Percentiles rank a stretch among this genome's conserved stretches.
Evolutionary conservation across 2,888 invertebrate genomes (phyloP).

Genomic region (Hirtodrosophila trivittata): DNA sequence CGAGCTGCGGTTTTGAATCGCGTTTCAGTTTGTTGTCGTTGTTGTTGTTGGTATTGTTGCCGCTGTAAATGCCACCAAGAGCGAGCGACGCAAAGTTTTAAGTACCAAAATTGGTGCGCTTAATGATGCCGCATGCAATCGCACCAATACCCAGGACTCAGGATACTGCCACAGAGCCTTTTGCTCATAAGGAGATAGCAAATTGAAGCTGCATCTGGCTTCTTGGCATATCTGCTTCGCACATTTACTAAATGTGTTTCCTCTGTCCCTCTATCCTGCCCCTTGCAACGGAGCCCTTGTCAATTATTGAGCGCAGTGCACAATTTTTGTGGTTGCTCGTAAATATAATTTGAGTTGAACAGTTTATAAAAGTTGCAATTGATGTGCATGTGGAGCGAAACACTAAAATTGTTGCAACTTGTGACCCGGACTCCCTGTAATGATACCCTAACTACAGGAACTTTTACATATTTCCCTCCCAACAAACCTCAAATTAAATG

Average conservation of each 20-base stretch:
- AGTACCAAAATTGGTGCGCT: slow-evolving; percentile 74
- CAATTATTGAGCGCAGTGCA: slow-evolving; percentile 41
- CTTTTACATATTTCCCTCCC: background rate
- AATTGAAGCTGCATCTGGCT: slow-evolving; percentile 46
- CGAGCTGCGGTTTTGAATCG: slow-evolving; percentile 30
- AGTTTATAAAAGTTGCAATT: slow-evolving; percentile 72
- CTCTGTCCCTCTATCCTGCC: background rate
- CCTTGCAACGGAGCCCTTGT: slow-evolving; percentile 25
- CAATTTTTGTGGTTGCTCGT: slow-evolving; percentile 61
- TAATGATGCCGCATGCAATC: slow-evolving; percentile 66
- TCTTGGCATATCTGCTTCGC: slow-evolving; percentile 54
- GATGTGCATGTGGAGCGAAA: slow-evolving; percentile 44
- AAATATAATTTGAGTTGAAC: slow-evolving; percentile 73
- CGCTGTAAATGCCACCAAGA: slow-evolving; percentile 36
- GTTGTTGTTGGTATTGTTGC: slow-evolving; percentile 7
- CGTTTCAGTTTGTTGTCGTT: background rate
- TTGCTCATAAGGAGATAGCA: slow-evolving; percentile 16
- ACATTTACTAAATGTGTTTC: slow-evolving; percentile 51
- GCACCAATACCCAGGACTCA: slow-evolving; percentile 38
- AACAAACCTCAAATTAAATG: slow-evolving; percentile 18
- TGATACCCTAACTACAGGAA: slow-evolving; percentile 25
- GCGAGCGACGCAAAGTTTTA: slow-evolving; percentile 68
- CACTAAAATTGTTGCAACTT: slow-evolving; percentile 39
- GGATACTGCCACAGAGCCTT: slow-evolving; percentile 8
- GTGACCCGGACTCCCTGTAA: slow-evolving; percentile 16